Base-by-base conservation (phyloP, 2,888 invertebrate species). In the Deladenus siricidicola region DNA sequence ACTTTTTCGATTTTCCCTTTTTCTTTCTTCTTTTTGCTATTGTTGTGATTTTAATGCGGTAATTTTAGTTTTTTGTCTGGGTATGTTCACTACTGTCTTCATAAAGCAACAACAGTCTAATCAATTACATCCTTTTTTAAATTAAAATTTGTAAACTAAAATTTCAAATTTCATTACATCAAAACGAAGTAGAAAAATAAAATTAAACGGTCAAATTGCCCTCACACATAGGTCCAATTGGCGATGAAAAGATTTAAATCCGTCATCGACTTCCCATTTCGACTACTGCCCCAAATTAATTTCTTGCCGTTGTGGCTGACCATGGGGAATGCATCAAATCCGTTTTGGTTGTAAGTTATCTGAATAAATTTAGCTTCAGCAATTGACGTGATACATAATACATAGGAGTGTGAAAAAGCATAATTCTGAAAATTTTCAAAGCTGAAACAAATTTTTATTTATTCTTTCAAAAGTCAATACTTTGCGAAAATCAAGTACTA, bases 291-390 rank as follows among this genome's bases (percentile, higher is more conserved):
- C 64, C 70, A 70, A 21, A 67, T 58, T 17, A 70, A 28, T 26
- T 62, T 28, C 23, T 59, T 60, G 6, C 71, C 70, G 34, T 69
- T 49, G 34, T 29, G 55, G 19, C 56, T 56, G 52, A 60, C 58
- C 69, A 71, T 71, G 14, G 70, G 69, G 45, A 70, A 70, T 1
- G 70, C 58, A 57, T 70, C 67, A 54, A 70, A 70, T 0, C 60
- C 62, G 26, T 54, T 54, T 19, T 54, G 10, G 50, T 68, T 66
- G 62, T 58, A 65, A n/a, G 69, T 71, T 14, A 69, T 50, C 62
- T 70, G 52, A 54, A 63, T n/a, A 19, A n/a, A n/a, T n/a, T n/a
- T n/a, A n/a, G n/a, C n/a, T n/a, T n/a, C n/a, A n/a, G n/a, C n/a
- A n/a, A n/a, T n/a, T n/a, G n/a, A n/a, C n/a, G n/a, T n/a, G n/a